A percentile compares a stretch with the other conserved stretches of the same genome.
These are phyloP conservation scores for Malurus splendens DNA, from an alignment of 2,797 vertebrate species.

Conservation along the genomic window DNA sequence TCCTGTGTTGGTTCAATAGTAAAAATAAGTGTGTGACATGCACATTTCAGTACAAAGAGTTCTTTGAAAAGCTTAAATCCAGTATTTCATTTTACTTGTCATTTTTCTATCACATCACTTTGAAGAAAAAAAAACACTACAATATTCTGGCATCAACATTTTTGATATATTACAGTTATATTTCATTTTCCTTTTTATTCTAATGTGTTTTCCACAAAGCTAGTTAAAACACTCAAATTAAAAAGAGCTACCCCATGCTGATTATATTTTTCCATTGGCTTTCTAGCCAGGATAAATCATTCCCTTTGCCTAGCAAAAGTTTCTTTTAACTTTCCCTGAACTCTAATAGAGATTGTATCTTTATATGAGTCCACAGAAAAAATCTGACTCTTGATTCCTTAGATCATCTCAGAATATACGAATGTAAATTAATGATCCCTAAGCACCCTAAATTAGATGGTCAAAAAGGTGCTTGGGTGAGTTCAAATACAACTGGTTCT, in stretches of 20 bases:
- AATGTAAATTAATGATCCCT: background rate
- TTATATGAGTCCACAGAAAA: background rate
- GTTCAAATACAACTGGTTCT: background rate
- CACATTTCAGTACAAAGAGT: background rate
- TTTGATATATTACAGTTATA: background rate
- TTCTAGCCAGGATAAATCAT: conserved; percentile 24
- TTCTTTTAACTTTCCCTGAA: conserved; percentile 25
- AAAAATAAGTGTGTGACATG: background rate
- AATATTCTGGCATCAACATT: background rate
- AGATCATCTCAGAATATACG: background rate
- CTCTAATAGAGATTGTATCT: background rate
- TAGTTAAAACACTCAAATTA: background rate
- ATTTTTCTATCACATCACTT: background rate
- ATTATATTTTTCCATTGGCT: conserved; percentile 25
- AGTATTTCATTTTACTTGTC: background rate
- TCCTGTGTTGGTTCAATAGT: background rate
- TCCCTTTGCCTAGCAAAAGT: background rate
- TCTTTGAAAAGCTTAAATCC: background rate
- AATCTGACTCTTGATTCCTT: background rate
- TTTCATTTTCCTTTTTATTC: background rate
- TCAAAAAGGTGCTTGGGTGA: background rate
- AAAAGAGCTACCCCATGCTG: background rate
- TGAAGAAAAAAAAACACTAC: background rate
- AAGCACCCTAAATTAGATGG: background rate
- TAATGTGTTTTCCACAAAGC: background rate